Base-by-base conservation (phyloP, 2,888 invertebrate species). In the Pandemis corylana region DNA sequence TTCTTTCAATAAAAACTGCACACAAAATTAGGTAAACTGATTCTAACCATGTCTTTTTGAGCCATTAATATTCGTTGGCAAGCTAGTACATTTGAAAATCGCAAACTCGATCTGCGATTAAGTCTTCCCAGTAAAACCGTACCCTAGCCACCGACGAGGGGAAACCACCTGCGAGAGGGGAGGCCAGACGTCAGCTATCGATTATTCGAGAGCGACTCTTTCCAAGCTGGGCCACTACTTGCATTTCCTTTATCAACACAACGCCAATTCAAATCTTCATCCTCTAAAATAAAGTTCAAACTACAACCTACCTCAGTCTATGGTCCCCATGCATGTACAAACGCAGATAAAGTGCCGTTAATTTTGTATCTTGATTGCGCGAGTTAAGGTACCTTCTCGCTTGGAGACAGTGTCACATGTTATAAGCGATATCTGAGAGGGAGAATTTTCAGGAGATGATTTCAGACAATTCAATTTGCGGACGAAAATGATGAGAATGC, bases 141-240 rank as follows among this genome's bases (percentile, higher is more conserved):
- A 77, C 84, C 80, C 81, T 88, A 83, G 81, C 75, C 76, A 76
- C 81, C 84, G 87, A 83, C 81, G 84, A 81, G 86, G 86, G 88
- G 84, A 78, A 76, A 81, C 82, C 85, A 91, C 90, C 91, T 91
- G 89, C 82, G 85, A 85, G 84, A 83, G 84, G 83, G 83, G 82
- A 77, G 77, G 87, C 93, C 94, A 94, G 94, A 94, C 94, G 94
- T 93, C 93, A 93, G 90, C 87, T 94, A 94, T 94, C 93, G 94
- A 94, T 94, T 94, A 93, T 94, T 93, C 89, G 92, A 92, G 92
- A 91, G 90, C 89, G 92, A 88, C 87, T 87, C 87, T 84, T 85
- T 84, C 86, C 87, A 86, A 88, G 82, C 84, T 84, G 84, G 84
- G 86, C 88, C 87, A 87, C 83, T 85, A 53, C 74, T 75, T 75